Evolutionary conservation across 2,888 invertebrate genomes (phyloP), one percentile per base, ranked within the genome.

Genomic region (Spatulosminthurus flaviceps): DNA sequence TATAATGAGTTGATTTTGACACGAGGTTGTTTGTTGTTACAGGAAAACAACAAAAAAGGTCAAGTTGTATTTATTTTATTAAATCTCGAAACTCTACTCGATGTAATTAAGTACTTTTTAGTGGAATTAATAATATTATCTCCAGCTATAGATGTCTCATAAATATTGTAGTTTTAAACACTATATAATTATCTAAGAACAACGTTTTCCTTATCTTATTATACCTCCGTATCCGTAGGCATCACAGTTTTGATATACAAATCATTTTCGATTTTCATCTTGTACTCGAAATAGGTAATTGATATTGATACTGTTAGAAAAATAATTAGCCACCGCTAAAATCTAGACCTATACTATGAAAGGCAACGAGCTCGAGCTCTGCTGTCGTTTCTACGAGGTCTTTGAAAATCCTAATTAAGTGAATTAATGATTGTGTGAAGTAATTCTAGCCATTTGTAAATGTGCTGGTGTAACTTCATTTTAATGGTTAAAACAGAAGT

Each of bases 181-280:
- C 4, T 64, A n/a, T n/a, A n/a, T n/a, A n/a, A n/a, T n/a, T n/a
- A n/a, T n/a, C n/a, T n/a, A 64, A 19, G 64, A 24, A 64, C n/a
- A n/a, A n/a, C n/a, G 11, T 22, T 22, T 21, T 4, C 16, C 64
- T 64, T 11, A 64, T 24, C 22, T 24, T 24, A 24, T 64, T 24
- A 24, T 64, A 64, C 64, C 21, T 19, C 24, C 24, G 24, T 64
- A 64, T 19, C 24, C 24, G 24, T 64, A 64, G n/a, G n/a, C 64
- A 64, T 64, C 64, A 64, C 64, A 64, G n/a, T 64, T 64, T 64
- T 64, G 64, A 64, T 64, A 64, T 24, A 64, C 64, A 64, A 64
- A 64, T 64, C 64, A 64, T 64, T 64, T 51, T 64, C 22, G 24
- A 64, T 64, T 64, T 60, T 64, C 16, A 64, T 64, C 64, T 64